phyloP scores from a whole-genome alignment of 2,113 vertebrate genomes.

The Melanerpes formicivorus region DNA sequence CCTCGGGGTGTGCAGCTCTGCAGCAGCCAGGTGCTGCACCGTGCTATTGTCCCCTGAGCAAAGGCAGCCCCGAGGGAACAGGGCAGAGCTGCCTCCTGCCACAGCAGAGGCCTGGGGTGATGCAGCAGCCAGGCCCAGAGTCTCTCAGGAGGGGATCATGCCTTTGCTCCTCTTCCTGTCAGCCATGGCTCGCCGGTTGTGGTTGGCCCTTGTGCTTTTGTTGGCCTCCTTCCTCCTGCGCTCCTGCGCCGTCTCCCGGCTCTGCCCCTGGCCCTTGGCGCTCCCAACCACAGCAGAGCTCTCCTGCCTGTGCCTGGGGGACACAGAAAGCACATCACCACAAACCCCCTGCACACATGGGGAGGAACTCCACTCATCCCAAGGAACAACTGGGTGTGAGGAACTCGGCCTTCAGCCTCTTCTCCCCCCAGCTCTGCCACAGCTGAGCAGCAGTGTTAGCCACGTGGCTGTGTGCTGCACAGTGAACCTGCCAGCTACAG shows the following conservation, averaged over 20 bases:
- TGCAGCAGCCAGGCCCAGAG: accelerated
- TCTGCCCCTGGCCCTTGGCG: slow-evolving; percentile 88
- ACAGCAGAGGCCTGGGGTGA: not conserved
- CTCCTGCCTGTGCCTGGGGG: slow-evolving; percentile 82
- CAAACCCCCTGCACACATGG: accelerated
- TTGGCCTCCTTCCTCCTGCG: slow-evolving; percentile 90
- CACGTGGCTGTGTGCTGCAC: not conserved
- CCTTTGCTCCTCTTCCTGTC: slow-evolving; percentile 95
- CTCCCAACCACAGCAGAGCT: slow-evolving; percentile 78
- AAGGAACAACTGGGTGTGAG: accelerated
- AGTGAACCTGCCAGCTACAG: not conserved
- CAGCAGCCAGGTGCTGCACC: not conserved
- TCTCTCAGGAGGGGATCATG: slow-evolving; percentile 92
- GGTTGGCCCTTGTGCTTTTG: slow-evolving; percentile 87
- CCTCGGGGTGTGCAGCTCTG: not conserved
- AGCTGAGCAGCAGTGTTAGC: not conserved
- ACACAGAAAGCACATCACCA: not conserved
- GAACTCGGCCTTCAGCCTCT: accelerated
- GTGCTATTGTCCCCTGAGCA: not conserved
- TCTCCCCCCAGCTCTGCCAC: not conserved
- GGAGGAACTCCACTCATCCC: not conserved
- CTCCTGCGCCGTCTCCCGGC: slow-evolving; percentile 83
- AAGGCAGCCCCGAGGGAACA: accelerated
- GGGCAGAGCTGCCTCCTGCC: not conserved
- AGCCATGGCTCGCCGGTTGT: slow-evolving; percentile 89